A percentile compares a stretch with the other conserved stretches of the same genome.
phyloP scores from a whole-genome alignment of 1,140 invertebrate species.

The Coelopa frigida region DNA sequence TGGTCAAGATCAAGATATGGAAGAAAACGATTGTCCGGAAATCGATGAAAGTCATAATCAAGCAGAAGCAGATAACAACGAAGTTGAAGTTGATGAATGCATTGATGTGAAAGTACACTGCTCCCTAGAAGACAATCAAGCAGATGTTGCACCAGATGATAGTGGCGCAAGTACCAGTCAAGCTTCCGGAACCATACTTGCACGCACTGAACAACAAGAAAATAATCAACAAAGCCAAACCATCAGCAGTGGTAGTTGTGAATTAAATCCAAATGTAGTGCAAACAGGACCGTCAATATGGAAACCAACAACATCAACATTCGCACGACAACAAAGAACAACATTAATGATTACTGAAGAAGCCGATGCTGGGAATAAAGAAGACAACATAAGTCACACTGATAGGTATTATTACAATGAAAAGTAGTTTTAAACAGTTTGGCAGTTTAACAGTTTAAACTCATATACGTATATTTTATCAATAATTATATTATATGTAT shows the following conservation, averaged over 20 bases:
- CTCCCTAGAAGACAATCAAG: slow-evolving; percentile 24
- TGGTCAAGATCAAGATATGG: slow-evolving; percentile 49
- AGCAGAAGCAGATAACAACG: slow-evolving; percentile 52
- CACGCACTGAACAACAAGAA: slow-evolving; percentile 13
- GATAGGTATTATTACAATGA: no score
- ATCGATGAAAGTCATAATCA: slow-evolving; percentile 37
- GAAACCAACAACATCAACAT: slow-evolving; percentile 32
- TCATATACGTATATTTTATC: no score
- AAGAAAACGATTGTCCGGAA: slow-evolving; percentile 43
- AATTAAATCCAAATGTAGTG: slow-evolving; percentile 18
- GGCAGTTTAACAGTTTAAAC: no score
- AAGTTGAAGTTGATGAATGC: slow-evolving; percentile 61
- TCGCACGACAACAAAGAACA: slow-evolving; percentile 15
- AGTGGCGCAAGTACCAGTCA: slow-evolving; percentile 40
- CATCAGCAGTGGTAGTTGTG: slow-evolving; percentile 49
- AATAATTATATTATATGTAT: no score
- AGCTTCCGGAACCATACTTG: slow-evolving; percentile 10
- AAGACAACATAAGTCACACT: no score
- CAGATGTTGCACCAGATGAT: slow-evolving; percentile 19
- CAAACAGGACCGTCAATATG: slow-evolving; percentile 19
- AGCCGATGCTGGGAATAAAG: no score
- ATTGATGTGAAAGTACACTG: slow-evolving; percentile 48
- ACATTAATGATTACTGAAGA: slow-evolving; percentile 14
- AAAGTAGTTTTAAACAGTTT: no score
- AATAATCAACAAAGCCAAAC: slow-evolving; percentile 48